A percentile compares a stretch with the other conserved stretches of the same genome.
Evolutionary conservation across 2,797 vertebrate species (phyloP).

Genomic region (Cygnus olor): DNA sequence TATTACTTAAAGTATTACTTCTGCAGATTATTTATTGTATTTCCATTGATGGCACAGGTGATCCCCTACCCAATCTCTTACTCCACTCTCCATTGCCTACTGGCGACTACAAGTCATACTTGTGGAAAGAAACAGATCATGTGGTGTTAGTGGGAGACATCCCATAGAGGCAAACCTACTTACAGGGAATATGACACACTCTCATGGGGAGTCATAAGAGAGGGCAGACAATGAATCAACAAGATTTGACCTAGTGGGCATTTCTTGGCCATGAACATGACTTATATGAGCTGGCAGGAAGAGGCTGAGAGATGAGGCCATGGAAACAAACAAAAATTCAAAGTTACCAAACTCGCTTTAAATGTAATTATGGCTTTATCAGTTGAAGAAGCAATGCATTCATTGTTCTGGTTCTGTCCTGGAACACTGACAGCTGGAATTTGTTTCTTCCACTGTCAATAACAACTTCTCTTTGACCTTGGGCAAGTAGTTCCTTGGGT

Average conservation of each 20-base stretch:
- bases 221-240: neutral
- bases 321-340: neutral
- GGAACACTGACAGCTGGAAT: neutral
- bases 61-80: neutral
- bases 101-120: neutral
- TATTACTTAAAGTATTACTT: neutral
- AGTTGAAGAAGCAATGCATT: neutral
- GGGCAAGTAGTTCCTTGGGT: neutral
- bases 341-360: neutral
- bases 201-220: neutral
- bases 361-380: neutral
- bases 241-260: neutral
- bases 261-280: neutral
- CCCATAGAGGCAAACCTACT: accelerated
- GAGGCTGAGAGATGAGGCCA: neutral
- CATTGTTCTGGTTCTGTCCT: neutral
- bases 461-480: neutral
- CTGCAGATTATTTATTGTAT: neutral
- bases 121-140: neutral
- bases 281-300: neutral
- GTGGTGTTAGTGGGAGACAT: neutral
- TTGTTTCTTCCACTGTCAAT: neutral
- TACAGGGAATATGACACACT: neutral
- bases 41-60: neutral
- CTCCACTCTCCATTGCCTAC: neutral